A percentile compares a stretch with the other conserved stretches of the same genome.
Evolutionary conservation across 2,888 invertebrate species (phyloP).

Genomic region (Entomobrya multifasciata): DNA sequence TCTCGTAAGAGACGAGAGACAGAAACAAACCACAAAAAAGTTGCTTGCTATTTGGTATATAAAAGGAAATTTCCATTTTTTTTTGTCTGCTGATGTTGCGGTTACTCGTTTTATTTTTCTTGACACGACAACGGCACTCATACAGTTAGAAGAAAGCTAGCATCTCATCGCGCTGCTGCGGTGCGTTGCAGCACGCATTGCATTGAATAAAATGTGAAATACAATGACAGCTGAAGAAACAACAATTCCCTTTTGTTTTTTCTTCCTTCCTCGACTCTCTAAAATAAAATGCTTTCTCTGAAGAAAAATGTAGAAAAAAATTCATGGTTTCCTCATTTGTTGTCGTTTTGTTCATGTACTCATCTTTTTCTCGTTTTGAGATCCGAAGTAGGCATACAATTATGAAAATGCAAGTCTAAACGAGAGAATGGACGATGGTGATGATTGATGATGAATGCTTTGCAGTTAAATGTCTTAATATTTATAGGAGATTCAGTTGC

Average conservation of each 20-base stretch:
- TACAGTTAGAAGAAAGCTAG: not conserved
- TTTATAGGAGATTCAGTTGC: no score
- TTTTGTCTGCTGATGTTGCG: not conserved
- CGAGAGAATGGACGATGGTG: no score
- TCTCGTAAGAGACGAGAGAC: not conserved
- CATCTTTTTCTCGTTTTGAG: not conserved
- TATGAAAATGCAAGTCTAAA: not conserved
- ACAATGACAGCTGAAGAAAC: conserved; percentile 39
- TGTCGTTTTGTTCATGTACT: not conserved
- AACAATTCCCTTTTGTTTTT: conserved; percentile 44
- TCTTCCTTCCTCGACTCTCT: conserved; percentile 13
- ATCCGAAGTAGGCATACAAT: no score
- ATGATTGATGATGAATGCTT: no score
- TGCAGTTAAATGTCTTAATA: no score
- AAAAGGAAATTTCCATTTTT: not conserved
- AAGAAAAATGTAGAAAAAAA: conserved; percentile 11
- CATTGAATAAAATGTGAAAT: conserved; percentile 10
- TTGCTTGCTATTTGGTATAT: not conserved
- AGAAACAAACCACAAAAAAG: conserved; percentile 22
- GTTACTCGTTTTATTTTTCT: not conserved
- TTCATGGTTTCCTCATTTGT: not conserved
- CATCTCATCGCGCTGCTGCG: not conserved
- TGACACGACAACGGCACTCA: conserved; percentile 11
- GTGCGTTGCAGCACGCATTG: no score
- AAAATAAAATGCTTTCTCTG: conserved; percentile 14